These are phyloP conservation scores for Epizoanthus stellaris DNA, from an alignment of 92 coral and sea anemone species.

Conservation along the genomic window DNA sequence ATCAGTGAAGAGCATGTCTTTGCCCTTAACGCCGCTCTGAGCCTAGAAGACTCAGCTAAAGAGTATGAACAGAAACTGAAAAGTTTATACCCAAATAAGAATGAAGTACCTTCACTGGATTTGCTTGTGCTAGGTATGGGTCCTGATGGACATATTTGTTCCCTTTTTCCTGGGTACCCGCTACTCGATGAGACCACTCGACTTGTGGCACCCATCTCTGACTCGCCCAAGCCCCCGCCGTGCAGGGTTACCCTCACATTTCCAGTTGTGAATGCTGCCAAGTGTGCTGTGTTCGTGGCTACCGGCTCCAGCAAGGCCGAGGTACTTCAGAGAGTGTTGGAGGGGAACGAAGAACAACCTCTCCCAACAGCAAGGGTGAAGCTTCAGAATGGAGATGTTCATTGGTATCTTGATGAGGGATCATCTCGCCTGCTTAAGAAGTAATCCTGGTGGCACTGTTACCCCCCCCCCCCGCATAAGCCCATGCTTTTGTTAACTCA, in stretches of 20 bases:
- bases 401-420: slow-evolving; percentile 95
- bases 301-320: slow-evolving; percentile 93
- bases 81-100: slow-evolving; percentile 60
- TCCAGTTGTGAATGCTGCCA: slow-evolving; percentile 84
- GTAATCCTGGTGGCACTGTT: background rate
- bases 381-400: slow-evolving; percentile 77
- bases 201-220: slow-evolving; percentile 94
- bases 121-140: slow-evolving; percentile 96
- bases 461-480: background rate
- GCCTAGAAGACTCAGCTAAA: slow-evolving; percentile 85
- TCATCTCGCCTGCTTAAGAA: slow-evolving; percentile 81
- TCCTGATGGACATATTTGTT: slow-evolving; percentile 96
- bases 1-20: slow-evolving; percentile 71
- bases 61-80: slow-evolving; percentile 81
- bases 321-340: slow-evolving; percentile 80
- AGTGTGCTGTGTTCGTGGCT: slow-evolving; percentile 86
- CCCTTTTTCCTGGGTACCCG: slow-evolving; percentile 91
- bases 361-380: slow-evolving; percentile 97
- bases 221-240: slow-evolving; percentile 98
- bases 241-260: slow-evolving; percentile 87
- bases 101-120: slow-evolving; percentile 70
- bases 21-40: slow-evolving; percentile 68
- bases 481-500: too few relatives aligned
- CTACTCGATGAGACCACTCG: slow-evolving; percentile 73
- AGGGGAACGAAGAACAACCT: slow-evolving; percentile 67